phyloP scores from a whole-genome alignment of 1,140 invertebrate genomes.

The Bombus terrestris region DNA sequence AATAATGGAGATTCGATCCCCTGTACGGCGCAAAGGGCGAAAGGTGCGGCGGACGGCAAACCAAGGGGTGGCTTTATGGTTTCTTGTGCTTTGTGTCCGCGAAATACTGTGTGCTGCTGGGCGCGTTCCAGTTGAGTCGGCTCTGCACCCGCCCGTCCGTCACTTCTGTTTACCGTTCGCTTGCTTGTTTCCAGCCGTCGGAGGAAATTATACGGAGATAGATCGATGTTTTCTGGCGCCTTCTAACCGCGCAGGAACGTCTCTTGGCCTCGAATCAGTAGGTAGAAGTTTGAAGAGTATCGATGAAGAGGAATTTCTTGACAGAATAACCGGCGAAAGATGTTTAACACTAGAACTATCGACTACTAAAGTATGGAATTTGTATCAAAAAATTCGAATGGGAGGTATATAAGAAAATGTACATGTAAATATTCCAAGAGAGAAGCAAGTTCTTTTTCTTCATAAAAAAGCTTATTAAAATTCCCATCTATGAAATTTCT shows the following conservation, averaged over 20 bases:
- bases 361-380: no score
- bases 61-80: constrained; percentile 53
- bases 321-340: not conserved
- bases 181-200: constrained; percentile 39
- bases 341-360: no score
- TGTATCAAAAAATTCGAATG: no score
- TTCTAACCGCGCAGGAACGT: not conserved
- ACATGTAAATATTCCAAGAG: no score
- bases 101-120: constrained; percentile 46
- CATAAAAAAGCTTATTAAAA: no score
- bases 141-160: constrained; percentile 17
- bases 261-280: not conserved
- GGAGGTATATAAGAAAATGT: no score
- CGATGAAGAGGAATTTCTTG: not conserved
- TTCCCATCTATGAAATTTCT: no score
- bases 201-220: constrained; percentile 43
- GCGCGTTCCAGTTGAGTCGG: constrained; percentile 23
- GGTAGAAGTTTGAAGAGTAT: not conserved
- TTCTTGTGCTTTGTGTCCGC: constrained; percentile 52
- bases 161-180: constrained; percentile 41
- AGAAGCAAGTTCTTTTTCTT: no score
- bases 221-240: not conserved
- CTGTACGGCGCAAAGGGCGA: constrained; percentile 3
- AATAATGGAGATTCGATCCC: constrained; percentile 57
- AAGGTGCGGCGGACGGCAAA: constrained; percentile 25